Evolutionary conservation across 2,113 vertebrate species (phyloP), one percentile per base, ranked within the genome.

Genomic region (Mirza zaza): DNA sequence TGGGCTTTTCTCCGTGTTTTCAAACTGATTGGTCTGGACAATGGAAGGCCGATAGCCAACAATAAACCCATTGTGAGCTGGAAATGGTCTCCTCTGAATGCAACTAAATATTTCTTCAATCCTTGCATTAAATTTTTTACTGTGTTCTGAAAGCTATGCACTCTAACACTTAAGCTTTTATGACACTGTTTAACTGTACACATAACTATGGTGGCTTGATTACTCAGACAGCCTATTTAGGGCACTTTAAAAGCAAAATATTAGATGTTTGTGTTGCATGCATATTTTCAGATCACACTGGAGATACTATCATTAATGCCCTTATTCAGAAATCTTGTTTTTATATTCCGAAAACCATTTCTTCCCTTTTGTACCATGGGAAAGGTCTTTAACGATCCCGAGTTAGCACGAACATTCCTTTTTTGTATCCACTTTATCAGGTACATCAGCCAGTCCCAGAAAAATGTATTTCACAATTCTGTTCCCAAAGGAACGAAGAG

Each of bases 11-110:
- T 87, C 96, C 96, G 97, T 87, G 71, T 94, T 97, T 96, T 95
- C 96, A 97, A 96, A 95, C 95, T 97, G 97, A 98, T 97, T 98
- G 96, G 96, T 98, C 91, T 81, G 95, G 97, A 98, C 96, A 97
- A 97, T 91, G 73, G 93, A 97, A 97, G 97, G 94, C 96, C 83
- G 91, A 55, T 2, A 63, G 1, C 1, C 98, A 97, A 98, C 97
- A 98, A 98, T 95, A 98, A 97, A 98, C 95, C 94, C 97, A 95
- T 93, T 98, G 97, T 97, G 92, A 88, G 55, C 93, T 79, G 73
- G 97, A 98, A 97, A 17, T 20, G 70, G 95, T 90, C 95, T 86
- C 95, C 88, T 98, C 94, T 97, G 97, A 98, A 97, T 87, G 96
- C 95, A 97, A 93, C 87, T 97, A 98, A 97, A 89, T 96, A 95